Evolutionary conservation across 2,888 invertebrate species (phyloP), one percentile per base, ranked within the genome.

Genomic region (Mesorhabditis sp.): DNA sequence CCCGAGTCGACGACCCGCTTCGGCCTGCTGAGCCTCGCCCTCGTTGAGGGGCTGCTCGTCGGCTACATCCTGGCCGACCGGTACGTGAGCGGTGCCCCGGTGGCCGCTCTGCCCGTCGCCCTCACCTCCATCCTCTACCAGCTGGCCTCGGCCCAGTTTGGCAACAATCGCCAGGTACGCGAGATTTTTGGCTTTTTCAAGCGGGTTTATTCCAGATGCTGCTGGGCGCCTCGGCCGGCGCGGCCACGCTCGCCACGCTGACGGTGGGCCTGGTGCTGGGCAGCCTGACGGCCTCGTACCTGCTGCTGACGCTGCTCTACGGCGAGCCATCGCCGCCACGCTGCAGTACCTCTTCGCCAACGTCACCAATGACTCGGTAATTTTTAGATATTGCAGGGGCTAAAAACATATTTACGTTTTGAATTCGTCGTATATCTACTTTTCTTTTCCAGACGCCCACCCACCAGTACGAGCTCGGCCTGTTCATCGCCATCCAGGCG

Each of bases 281-380:
- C 45, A 67, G 68, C 45, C 62, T 74, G 5, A 65, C 67, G 28
- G 62, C 64, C 65, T 42, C 70, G 10, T 72, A 68, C 68, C 63
- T 74, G n/a, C 62, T 73, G 43, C 67, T 74, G 43, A n/a, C 71
- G 7, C 67, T 72, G 15, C 65, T 69, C 67, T 71, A 73, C 68
- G 63, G 70, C 10, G 74, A 6, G n/a, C 67, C 64, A 72, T 63
- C 64, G 68, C 63, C 65, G 58, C 42, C 62, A 66, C 65, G 62
- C 28, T 73, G 43, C 73, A 73, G 68, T n/a, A 69, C 45, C 66
- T 65, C 65, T 45, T 72, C 65, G 10, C 7, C 10, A 10, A 50
- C n/a, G 58, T n/a, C 50, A 13, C 44, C 13, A 13, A 13, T 45
- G 67, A 70, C 41, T 65, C 67, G 13, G 67, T 62, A 64, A 67